Evolutionary conservation across 2,888 invertebrate genomes (phyloP).

Genomic region (Rhyacophila evoluta): DNA sequence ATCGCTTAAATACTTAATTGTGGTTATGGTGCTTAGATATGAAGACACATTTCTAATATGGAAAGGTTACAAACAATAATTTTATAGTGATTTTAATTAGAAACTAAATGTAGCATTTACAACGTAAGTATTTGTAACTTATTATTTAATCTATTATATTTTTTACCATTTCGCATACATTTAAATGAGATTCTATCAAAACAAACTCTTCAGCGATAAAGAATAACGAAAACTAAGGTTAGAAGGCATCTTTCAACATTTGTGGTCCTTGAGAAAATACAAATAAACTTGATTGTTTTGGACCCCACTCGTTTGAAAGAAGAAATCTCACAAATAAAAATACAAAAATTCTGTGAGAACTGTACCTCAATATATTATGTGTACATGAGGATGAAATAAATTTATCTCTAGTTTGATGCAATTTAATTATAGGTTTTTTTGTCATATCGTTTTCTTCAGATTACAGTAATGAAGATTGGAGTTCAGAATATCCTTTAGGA

Average conservation of each 20-base stretch:
- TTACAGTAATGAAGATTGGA: constrained; percentile 75
- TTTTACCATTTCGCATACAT: not conserved
- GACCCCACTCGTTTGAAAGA: too few relatives aligned
- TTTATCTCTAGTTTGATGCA: too few relatives aligned
- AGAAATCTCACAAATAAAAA: too few relatives aligned
- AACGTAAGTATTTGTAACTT: not conserved
- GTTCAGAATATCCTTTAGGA: constrained; percentile 73
- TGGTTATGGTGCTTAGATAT: not conserved
- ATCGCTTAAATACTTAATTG: not conserved
- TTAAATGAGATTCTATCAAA: too few relatives aligned
- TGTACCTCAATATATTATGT: too few relatives aligned
- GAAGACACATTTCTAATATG: not conserved
- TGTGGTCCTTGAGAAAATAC: too few relatives aligned
- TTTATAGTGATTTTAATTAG: not conserved
- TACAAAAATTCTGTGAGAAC: too few relatives aligned
- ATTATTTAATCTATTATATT: not conserved
- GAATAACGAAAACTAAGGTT: too few relatives aligned
- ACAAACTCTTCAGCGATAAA: too few relatives aligned
- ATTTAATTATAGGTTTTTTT: not conserved
- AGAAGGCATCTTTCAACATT: too few relatives aligned
- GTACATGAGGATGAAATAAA: too few relatives aligned
- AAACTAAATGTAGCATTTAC: not conserved
- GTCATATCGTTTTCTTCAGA: constrained; percentile 59
- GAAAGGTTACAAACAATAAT: not conserved
- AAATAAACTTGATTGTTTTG: too few relatives aligned